These are phyloP conservation scores for Zaprionus gabonicus DNA, from an alignment of 1,140 invertebrate species.

Conservation along the genomic window DNA sequence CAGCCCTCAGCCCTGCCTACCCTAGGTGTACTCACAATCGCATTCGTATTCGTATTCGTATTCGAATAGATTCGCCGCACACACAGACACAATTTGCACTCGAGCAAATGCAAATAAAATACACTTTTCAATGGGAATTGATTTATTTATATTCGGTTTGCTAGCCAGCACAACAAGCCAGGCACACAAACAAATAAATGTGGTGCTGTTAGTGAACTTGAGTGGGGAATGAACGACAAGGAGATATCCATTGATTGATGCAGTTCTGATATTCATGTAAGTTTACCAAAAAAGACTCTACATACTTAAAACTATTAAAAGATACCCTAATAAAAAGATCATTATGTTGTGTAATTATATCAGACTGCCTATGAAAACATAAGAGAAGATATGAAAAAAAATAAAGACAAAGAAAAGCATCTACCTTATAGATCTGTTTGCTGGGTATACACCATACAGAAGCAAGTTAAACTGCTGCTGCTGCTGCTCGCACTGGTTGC, in stretches of 20 bases:
- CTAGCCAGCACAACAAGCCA: slow-evolving; percentile 49
- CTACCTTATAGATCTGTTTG: background rate
- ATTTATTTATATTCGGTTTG: slow-evolving; percentile 70
- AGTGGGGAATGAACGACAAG: background rate
- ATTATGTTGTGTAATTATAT: background rate
- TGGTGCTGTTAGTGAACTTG: background rate
- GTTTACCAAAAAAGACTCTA: too few species aligned
- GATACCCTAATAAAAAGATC: too few species aligned
- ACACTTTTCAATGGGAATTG: slow-evolving; percentile 55
- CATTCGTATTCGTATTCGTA: background rate
- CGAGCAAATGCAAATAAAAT: slow-evolving; percentile 67
- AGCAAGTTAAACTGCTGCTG: slow-evolving; percentile 18
- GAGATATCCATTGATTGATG: background rate
- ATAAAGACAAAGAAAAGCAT: background rate
- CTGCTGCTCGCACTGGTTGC: slow-evolving; percentile 19
- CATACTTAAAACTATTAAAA: too few species aligned
- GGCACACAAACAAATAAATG: slow-evolving; percentile 56
- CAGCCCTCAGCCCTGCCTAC: background rate
- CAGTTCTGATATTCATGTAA: too few species aligned
- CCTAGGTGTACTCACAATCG: slow-evolving; percentile 16
- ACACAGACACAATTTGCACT: slow-evolving; percentile 60
- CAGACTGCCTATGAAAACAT: too few species aligned
- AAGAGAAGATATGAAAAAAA: too few species aligned
- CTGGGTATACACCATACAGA: slow-evolving; percentile 13
- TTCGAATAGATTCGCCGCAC: slow-evolving; percentile 4